Evolutionary conservation across 92 coral and sea anemone species (phyloP).

Genomic region (Ricordea florida): DNA sequence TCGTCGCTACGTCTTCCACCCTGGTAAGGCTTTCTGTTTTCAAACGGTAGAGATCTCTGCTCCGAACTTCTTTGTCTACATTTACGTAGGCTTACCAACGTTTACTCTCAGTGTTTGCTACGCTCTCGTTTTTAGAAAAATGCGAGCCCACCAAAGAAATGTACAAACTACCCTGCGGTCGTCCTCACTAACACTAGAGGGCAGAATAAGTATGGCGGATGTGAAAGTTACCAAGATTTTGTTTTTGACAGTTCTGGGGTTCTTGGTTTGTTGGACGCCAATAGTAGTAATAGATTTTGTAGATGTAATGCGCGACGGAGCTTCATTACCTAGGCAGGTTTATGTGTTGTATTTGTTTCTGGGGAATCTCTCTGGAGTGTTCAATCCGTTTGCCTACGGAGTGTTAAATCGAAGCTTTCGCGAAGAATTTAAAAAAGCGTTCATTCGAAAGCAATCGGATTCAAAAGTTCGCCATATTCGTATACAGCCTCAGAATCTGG

Average conservation of each 20-base stretch:
- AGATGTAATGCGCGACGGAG: conserved; percentile 39
- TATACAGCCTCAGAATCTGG: no score
- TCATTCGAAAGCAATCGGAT: no score
- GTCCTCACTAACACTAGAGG: no score
- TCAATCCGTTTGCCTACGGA: conserved; percentile 59
- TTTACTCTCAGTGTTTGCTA: conserved; percentile 46
- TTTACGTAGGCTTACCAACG: conserved; percentile 50
- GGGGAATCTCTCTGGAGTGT: conserved; percentile 52
- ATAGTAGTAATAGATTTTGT: conserved; percentile 56
- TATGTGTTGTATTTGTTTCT: conserved; percentile 43
- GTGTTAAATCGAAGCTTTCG: conserved; percentile 56
- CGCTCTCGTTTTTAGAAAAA: conserved; percentile 43
- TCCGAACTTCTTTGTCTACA: conserved; percentile 33
- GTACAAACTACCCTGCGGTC: background rate
- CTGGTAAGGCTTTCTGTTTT: conserved; percentile 72
- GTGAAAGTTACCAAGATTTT: conserved; percentile 54
- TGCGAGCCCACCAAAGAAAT: conserved; percentile 43
- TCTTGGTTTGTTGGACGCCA: conserved; percentile 62
- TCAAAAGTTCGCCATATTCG: no score
- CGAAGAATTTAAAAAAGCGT: conserved; percentile 40
- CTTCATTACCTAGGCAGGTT: conserved; percentile 48
- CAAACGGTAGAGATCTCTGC: conserved; percentile 47
- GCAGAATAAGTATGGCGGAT: no score
- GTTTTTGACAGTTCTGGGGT: conserved; percentile 45
- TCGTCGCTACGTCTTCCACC: conserved; percentile 59